Conservation (phyloP, 1,140 invertebrate species). For the Bathynomus jamesi region DNA sequence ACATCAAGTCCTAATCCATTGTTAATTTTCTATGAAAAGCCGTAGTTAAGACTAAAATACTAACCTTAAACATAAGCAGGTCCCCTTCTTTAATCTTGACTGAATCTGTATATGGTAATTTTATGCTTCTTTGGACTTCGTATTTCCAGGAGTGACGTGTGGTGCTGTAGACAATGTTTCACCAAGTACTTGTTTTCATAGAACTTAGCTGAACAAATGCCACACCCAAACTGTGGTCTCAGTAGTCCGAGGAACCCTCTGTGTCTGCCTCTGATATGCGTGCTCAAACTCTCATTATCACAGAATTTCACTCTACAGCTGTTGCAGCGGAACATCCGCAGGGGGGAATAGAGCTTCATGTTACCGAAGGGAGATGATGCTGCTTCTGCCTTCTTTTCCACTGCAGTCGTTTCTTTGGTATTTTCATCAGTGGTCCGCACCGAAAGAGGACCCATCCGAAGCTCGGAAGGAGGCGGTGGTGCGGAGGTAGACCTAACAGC, state of each 20-base stretch:
- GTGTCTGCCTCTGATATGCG: constrained; percentile 25
- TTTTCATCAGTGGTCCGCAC: no score
- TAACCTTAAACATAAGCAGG: no score
- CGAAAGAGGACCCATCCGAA: no score
- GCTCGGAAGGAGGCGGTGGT: background rate
- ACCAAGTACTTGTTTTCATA: constrained; percentile 34
- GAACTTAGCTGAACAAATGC: constrained; percentile 32
- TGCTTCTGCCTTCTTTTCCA: background rate
- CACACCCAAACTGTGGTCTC: constrained; percentile 34
- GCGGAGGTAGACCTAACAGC: no score
- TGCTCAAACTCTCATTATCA: constrained; percentile 28
- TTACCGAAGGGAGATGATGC: constrained; percentile 11
- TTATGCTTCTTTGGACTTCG: background rate
- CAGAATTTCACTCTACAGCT: constrained; percentile 32
- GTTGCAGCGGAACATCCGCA: constrained; percentile 34
- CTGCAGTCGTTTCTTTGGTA: no score
- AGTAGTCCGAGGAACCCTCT: constrained; percentile 24
- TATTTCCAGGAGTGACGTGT: constrained; percentile 24
- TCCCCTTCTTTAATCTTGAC: no score
- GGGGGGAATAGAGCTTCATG: constrained; percentile 33
- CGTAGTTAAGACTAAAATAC: no score
- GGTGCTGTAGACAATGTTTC: constrained; percentile 27
- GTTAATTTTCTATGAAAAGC: no score
- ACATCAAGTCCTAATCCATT: no score
- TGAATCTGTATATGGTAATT: no score